A percentile compares a stretch with the other conserved stretches of the same genome.
Conservation (phyloP, 2,888 invertebrate species). For the Sphecodes monilicornis region DNA sequence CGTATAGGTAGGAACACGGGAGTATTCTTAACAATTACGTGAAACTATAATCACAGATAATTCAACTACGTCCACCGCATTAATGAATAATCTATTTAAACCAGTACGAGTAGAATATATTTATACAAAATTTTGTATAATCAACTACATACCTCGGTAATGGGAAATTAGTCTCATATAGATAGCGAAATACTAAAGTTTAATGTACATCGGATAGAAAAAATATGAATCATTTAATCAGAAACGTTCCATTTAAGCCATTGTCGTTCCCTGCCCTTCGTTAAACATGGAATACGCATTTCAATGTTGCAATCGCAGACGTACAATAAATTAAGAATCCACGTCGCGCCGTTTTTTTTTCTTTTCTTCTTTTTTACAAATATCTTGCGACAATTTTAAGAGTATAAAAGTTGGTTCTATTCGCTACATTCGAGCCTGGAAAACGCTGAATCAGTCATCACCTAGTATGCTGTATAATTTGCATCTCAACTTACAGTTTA, state of each 20-base stretch:
- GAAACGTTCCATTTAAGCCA: slow-evolving; percentile 26
- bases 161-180: slow-evolving; percentile 38
- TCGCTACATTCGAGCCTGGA: slow-evolving; percentile 34
- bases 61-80: slow-evolving; percentile 21
- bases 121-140: slow-evolving; percentile 42
- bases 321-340: slow-evolving; percentile 37
- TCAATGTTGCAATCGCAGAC: slow-evolving; percentile 20
- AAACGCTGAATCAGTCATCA: slow-evolving; percentile 45
- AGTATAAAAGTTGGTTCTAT: slow-evolving; percentile 56
- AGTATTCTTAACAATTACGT: slow-evolving; percentile 39
- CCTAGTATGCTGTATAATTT: slow-evolving; percentile 49
- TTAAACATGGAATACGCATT: slow-evolving; percentile 43
- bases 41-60: slow-evolving; percentile 43
- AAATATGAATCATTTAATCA: slow-evolving; percentile 38
- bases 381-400: slow-evolving; percentile 38
- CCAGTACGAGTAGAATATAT: slow-evolving; percentile 15
- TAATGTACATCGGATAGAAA: slow-evolving; percentile 43
- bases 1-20: slow-evolving; percentile 46
- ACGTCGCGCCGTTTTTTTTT: slow-evolving; percentile 10
- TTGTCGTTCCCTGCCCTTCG: neutral
- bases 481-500: slow-evolving; percentile 57
- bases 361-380: slow-evolving; percentile 36
- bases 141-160: slow-evolving; percentile 13
- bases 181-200: slow-evolving; percentile 22
- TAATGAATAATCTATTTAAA: slow-evolving; percentile 47